Base-by-base conservation (phyloP, 2,888 invertebrate species). In the Coenonympha glycerion region DNA sequence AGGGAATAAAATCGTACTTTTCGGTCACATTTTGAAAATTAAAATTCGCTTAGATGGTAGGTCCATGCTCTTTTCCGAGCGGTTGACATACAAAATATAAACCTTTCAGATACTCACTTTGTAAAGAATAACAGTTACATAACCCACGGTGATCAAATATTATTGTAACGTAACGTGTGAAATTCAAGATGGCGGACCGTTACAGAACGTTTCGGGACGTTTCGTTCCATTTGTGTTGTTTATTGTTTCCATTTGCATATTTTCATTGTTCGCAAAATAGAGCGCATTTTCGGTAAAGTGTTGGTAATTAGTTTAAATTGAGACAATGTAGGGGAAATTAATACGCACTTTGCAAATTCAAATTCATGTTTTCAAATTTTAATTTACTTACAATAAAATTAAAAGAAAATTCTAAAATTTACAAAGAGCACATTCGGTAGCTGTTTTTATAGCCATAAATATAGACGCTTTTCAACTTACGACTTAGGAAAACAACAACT, bases 241-340 rank as follows among this genome's bases (percentile, higher is more conserved):
- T 55, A 52, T 55, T 46, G 48, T 52, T 42, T 46, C 33, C 49
- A 55, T 55, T 55, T 47, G 28, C 49, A 52, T 52, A 55, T 52
- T 55, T 52, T 39, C 47, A 49, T 49, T 49, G 40, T 48, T 34
- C 34, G 33, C 30, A 46, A 19, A 39, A 34, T 39, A 28, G 49
- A 42, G 39, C 30, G 30, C 39, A 39, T 36, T 55, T n/a, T 49
- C 28, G 47, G 31, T 36, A 11, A 45, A 52, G 39, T 47, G 52
- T 46, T 48, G 16, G 42, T 46, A 52, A 52, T 55, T 55, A 46
- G 42, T 37, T 46, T 49, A 46, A 52, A 45, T 49, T 51, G 18
- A 45, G 39, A 31, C 36, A 22, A n/a, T 41, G 28, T 11, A n/a
- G 18, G 41, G 28, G 2, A 41, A 41, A 34, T 34, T n/a, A 34